Conservation (phyloP, 1,140 invertebrate genomes). For the Bombus polaris region DNA sequence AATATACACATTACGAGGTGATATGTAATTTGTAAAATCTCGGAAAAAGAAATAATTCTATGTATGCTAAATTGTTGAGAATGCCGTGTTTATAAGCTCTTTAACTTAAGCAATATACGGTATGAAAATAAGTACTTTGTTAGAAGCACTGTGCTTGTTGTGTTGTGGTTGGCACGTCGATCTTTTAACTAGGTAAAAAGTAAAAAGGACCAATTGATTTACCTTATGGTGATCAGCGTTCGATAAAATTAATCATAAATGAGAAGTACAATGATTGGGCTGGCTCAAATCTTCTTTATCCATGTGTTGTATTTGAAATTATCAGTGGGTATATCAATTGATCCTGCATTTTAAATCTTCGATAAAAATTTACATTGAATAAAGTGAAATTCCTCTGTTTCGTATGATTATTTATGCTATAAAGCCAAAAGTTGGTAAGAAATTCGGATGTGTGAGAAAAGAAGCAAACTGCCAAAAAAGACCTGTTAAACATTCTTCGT, state of each 20-base stretch:
- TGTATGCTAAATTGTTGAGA: constrained; percentile 37
- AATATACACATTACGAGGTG: background rate
- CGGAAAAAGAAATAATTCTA: background rate
- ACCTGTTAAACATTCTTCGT: constrained; percentile 54
- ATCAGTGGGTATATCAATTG: constrained; percentile 64
- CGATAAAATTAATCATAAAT: constrained; percentile 44
- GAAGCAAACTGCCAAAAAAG: constrained; percentile 57
- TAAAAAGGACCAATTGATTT: constrained; percentile 64
- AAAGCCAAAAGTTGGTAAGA: constrained; percentile 20
- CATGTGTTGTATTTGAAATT: constrained; percentile 39
- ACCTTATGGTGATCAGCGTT: constrained; percentile 47
- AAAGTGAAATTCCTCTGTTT: constrained; percentile 48
- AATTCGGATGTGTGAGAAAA: constrained; percentile 49
- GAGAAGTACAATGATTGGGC: constrained; percentile 54
- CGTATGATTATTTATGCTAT: constrained; percentile 64
- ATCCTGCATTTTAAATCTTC: constrained; percentile 51
- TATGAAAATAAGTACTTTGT: constrained; percentile 69
- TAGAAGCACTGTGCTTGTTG: constrained; percentile 73
- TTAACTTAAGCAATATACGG: constrained; percentile 70
- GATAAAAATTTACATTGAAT: constrained; percentile 54
- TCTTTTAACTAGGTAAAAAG: constrained; percentile 54
- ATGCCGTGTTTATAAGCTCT: constrained; percentile 69
- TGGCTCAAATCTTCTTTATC: constrained; percentile 39
- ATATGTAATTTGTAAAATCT: background rate
- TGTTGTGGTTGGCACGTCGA: constrained; percentile 69